phyloP scores from a whole-genome alignment of 2,888 invertebrate species.

The Stenurella melanura region DNA sequence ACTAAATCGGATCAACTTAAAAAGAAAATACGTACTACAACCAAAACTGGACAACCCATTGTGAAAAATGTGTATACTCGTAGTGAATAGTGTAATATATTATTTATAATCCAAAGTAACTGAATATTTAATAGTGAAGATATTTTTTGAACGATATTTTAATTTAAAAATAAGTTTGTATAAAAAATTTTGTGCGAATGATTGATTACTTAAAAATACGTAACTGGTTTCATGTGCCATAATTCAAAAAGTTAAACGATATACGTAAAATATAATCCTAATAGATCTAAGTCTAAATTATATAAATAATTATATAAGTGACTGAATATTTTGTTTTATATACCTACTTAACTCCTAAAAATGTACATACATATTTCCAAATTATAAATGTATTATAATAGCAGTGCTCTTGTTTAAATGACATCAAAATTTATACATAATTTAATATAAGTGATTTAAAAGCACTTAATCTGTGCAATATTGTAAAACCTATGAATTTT shows the following conservation, averaged over 20 bases:
- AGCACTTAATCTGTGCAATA: constrained; percentile 57
- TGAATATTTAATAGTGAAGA: constrained; percentile 63
- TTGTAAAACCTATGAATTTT: constrained; percentile 47
- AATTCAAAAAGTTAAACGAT: constrained; percentile 63
- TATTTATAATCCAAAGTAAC: constrained; percentile 70
- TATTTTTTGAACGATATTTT: constrained; percentile 65
- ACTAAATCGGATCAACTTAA: constrained; percentile 63
- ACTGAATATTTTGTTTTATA: constrained; percentile 54
- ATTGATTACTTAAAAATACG: constrained; percentile 56
- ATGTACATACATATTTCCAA: constrained; percentile 46
- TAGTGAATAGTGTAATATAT: constrained; percentile 69
- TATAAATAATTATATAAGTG: constrained; percentile 51
- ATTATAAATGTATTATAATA: constrained; percentile 32
- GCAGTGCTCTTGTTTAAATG: constrained; percentile 46
- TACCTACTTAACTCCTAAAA: constrained; percentile 38
- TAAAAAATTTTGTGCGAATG: constrained; percentile 47
- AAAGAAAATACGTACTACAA: constrained; percentile 68
- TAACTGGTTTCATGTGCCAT: constrained; percentile 66
- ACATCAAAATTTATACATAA: constrained; percentile 44
- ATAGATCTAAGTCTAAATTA: constrained; percentile 63
- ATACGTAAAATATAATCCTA: constrained; percentile 68
- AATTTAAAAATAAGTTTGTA: constrained; percentile 57
- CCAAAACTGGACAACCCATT: constrained; percentile 65
- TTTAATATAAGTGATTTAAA: constrained; percentile 45
- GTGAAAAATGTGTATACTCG: constrained; percentile 72